Conservation (phyloP, 2,888 invertebrate genomes). For the Amblyjoppa proteus region DNA sequence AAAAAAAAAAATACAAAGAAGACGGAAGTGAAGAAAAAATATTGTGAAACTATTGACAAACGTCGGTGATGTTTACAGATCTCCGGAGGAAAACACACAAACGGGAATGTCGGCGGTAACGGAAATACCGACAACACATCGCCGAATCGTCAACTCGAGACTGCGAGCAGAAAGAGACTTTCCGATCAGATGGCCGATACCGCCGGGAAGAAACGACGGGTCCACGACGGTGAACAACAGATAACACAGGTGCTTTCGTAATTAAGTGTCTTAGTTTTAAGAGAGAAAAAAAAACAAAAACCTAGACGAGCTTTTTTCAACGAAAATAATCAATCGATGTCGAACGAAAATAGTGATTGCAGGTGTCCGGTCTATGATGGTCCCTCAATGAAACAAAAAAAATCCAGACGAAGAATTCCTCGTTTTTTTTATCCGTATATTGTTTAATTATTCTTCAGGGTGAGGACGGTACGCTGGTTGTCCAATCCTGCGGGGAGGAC, state of each 20-base stretch:
- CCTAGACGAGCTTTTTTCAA: constrained; percentile 28
- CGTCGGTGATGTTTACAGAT: constrained; percentile 68
- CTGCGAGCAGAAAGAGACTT: constrained; percentile 73
- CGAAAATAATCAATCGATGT: constrained; percentile 43
- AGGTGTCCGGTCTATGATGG: constrained; percentile 52
- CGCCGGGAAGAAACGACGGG: constrained; percentile 75
- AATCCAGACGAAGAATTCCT: constrained; percentile 9
- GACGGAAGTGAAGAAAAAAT: neutral
- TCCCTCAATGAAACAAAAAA: constrained; percentile 47
- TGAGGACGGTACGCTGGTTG: constrained; percentile 79
- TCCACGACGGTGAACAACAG: constrained; percentile 74
- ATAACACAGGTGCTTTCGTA: constrained; percentile 74
- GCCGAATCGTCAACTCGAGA: constrained; percentile 75
- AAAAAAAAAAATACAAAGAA: neutral
- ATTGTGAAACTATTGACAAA: constrained; percentile 16
- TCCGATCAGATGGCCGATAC: constrained; percentile 76
- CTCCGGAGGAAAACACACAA: constrained; percentile 76
- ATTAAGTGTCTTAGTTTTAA: constrained; percentile 4
- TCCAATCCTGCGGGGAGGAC: constrained; percentile 81
- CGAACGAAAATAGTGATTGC: constrained; percentile 41
- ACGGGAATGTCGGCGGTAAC: constrained; percentile 77
- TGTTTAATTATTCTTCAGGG: constrained; percentile 70
- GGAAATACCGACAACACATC: constrained; percentile 77
- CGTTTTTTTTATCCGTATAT: constrained; percentile 42
- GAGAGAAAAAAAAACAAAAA: neutral